Conservation (phyloP, 2,113 vertebrate species). For the Echinops telfairi region DNA sequence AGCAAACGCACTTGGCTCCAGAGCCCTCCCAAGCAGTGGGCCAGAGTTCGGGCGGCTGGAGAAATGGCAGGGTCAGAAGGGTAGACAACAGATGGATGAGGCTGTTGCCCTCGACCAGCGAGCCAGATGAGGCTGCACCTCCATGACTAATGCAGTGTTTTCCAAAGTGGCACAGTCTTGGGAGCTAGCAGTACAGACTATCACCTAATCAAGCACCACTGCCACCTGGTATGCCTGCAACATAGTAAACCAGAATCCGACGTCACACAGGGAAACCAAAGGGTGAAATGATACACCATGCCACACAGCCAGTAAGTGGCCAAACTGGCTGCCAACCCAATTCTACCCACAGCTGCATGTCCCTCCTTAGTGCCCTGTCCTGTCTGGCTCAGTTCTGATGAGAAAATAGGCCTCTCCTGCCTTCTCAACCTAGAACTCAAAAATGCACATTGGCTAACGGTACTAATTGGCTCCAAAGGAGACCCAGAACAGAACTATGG, state of each 20-base stretch:
- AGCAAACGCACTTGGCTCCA: neutral
- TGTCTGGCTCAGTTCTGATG: neutral
- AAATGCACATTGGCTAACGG: neutral
- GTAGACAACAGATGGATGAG: neutral
- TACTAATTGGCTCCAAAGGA: neutral
- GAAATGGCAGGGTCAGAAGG: neutral
- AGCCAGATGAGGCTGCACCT: neutral
- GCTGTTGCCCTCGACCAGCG: neutral
- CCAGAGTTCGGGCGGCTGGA: neutral
- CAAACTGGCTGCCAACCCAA: neutral
- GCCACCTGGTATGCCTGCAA: neutral
- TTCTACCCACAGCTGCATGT: neutral
- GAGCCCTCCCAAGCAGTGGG: neutral
- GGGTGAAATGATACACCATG: neutral
- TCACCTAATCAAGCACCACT: neutral
- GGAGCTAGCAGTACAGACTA: neutral
- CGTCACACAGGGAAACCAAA: neutral
- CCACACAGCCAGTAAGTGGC: neutral
- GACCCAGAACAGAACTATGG: neutral
- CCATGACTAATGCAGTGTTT: neutral
- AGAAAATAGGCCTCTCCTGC: neutral
- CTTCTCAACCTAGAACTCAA: neutral
- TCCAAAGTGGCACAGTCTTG: neutral
- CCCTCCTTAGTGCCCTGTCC: neutral
- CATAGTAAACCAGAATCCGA: neutral